Evolutionary conservation across 2,113 vertebrate species (phyloP).

Genomic region (Riparia riparia): DNA sequence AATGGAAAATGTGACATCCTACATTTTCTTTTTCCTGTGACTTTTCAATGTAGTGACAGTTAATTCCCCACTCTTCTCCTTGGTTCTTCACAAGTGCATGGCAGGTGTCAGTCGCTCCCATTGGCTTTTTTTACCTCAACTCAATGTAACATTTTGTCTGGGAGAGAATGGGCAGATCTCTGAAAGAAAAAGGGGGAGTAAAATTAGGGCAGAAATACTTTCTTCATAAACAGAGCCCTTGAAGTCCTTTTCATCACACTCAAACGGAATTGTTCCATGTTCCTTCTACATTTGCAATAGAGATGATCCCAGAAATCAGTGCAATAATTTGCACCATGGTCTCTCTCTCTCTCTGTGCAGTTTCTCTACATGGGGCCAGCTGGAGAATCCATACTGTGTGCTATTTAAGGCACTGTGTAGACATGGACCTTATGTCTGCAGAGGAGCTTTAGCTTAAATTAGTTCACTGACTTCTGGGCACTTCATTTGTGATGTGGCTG

Average conservation of each 20-base stretch:
- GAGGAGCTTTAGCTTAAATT: conserved; percentile 22
- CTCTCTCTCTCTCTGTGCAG: neutral
- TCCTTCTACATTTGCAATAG: neutral
- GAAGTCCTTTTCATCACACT: neutral
- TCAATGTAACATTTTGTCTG: neutral
- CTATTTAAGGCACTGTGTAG: conserved; percentile 3
- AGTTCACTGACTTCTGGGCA: conserved; percentile 11
- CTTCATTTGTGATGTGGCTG: neutral
- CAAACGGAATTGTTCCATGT: neutral
- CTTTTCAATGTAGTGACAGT: neutral
- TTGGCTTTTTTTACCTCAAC: neutral
- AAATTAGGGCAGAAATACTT: neutral
- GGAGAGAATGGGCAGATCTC: neutral
- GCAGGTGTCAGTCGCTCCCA: neutral
- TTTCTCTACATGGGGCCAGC: neutral
- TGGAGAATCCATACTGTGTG: neutral
- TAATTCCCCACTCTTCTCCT: neutral
- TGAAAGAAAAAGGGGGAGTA: neutral
- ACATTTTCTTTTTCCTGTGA: neutral
- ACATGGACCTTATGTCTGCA: conserved; percentile 11
- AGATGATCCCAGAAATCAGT: neutral
- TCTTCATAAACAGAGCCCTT: neutral
- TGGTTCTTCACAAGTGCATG: neutral
- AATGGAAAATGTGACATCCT: neutral
- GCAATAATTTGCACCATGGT: neutral